Evolutionary conservation across 2,797 vertebrate species (phyloP).

Genomic region (Alca torda): DNA sequence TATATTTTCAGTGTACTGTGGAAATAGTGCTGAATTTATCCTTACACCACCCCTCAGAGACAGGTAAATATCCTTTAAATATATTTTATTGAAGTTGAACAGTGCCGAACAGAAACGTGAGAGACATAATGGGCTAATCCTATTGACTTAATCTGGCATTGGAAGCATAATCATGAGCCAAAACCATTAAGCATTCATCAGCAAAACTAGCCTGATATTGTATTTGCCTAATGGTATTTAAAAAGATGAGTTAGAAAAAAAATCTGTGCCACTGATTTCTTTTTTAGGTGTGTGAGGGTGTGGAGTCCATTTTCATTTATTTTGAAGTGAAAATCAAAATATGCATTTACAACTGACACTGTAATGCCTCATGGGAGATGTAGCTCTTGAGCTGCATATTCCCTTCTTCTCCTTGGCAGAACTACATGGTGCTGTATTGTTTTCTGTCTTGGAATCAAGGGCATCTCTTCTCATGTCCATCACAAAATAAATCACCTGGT

Average conservation of each 20-base stretch:
- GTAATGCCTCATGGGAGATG: neutral
- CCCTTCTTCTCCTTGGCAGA: neutral
- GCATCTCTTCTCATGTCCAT: neutral
- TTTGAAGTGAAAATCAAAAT: neutral
- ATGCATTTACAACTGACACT: neutral
- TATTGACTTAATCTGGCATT: slow-evolving; percentile 47
- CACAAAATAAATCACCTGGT: neutral
- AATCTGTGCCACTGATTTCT: neutral
- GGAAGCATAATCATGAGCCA: neutral
- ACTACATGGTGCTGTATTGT: neutral
- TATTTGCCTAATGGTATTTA: neutral
- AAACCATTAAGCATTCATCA: slow-evolving; percentile 37
- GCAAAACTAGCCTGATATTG: neutral
- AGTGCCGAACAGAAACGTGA: slow-evolving; percentile 11
- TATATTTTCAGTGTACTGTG: slow-evolving; percentile 14
- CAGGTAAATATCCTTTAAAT: slow-evolving; percentile 60
- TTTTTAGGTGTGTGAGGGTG: neutral
- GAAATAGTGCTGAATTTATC: slow-evolving; percentile 55
- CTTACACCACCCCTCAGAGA: slow-evolving; percentile 19
- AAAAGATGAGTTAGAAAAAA: neutral
- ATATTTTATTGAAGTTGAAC: slow-evolving; percentile 49
- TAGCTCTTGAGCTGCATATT: neutral
- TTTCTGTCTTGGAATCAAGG: neutral
- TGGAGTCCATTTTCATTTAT: neutral
- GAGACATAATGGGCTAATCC: slow-evolving; percentile 45